Base-by-base conservation (phyloP, 2,113 vertebrate species). In the Sinocyclocheilus anshuiensis region DNA sequence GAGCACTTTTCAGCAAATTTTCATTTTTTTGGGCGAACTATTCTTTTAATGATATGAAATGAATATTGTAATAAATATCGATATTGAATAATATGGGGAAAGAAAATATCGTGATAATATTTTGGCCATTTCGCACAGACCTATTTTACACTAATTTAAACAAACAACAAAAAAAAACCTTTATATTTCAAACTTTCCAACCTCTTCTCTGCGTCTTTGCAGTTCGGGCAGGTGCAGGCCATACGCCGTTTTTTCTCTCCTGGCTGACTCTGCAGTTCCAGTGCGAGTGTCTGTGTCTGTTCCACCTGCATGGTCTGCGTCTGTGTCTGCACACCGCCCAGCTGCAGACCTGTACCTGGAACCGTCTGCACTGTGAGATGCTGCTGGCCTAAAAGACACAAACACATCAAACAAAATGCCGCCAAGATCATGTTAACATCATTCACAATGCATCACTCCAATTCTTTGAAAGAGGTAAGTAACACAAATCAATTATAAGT, bases 151-250 rank as follows among this genome's bases (percentile, higher is more conserved):
- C 55, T 2, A 20, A 16, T 53, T 22, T 12, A 48, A 55, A 55
- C 53, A 55, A 55, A 55, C 1, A 42, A 42, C 7, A 42, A 9
- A 7, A 42, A 8, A 36, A 36, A 36, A 5, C 16, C 33, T 1
- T 42, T 1, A 42, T n/a, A 18, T 50, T n/a, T 71, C 15, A 80
- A 3, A 24, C 6, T 77, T 18, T 26, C 84, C 93, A 89, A 97
- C 98, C 97, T 95, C 87, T 98, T 99, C 76, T 99, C 98, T 9
- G 96, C 96, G 0, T 99, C 98, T 94, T 98, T 99, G 93, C 98
- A 99, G 95, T 99, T 99, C 90, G 98, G 98, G 78, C 98, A 99
- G 36, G 97, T 99, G 90, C 98, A 99, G 11, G 98, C 98, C 96
- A 99, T 97, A 15, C 98, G 95, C 5, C 98, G 90, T 87, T 98